Base-by-base conservation (phyloP, 1,140 invertebrate genomes). In the Riptortus pedestris region DNA sequence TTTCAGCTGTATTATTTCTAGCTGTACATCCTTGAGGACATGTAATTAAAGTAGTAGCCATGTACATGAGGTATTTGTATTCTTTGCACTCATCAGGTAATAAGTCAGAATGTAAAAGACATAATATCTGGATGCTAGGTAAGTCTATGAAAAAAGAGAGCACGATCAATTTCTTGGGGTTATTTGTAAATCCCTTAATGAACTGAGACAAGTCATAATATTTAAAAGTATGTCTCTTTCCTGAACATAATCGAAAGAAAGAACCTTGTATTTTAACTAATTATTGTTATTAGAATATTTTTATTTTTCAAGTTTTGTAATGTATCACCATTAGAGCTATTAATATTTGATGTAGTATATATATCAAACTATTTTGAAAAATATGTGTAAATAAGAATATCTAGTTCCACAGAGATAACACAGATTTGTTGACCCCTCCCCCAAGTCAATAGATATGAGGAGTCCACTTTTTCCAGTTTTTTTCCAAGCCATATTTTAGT, bases 41-140 rank as follows among this genome's bases (percentile, higher is more conserved):
- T 7, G 31, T 38, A 16, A 60, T 38, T 4, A 60, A 2, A 28
- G 45, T 4, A 28, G 45, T 27, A 28, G 61, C 24, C 1, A 63
- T 28, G 11, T 48, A 51, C 11, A 52, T 52, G 9, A 63, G 3
- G n/a, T 63, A 11, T 11, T 63, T 48, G 26, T 43, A 63, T 63
- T 24, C 61, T 14, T 28, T 43, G 4, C 29, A 27, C 18, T 52
- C 47, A 18, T 48, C 45, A n/a, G 45, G 26, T 9, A 43, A 27
- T 9, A 63, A 33, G 5, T 52, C 38, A n/a, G 47, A 29, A 52
- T 63, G 45, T 27, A 63, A 27, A 26, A 52, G 1, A 11, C 45
- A 27, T 9, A 63, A n/a, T 11, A 63, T n/a, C n/a, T 63, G 61
- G 31, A 31, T 60, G 9, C 59, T 14, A 38, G 31, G 14, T 38